Conservation (phyloP, 1,140 invertebrate species). For the Lordiphosa mommai region DNA sequence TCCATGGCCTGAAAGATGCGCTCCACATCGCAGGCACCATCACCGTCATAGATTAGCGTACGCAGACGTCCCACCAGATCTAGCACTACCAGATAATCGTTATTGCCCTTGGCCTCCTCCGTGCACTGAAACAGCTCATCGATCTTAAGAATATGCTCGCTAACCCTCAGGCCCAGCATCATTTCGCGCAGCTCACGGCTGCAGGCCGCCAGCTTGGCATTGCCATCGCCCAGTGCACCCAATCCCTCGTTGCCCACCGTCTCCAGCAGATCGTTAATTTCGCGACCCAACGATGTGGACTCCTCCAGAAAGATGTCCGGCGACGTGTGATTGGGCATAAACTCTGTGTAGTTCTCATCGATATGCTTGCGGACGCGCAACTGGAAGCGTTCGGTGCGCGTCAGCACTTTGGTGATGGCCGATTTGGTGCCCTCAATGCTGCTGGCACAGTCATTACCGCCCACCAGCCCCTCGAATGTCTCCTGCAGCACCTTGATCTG, state of each 20-base stretch:
- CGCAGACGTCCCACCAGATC: conserved; percentile 60
- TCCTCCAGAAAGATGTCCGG: conserved; percentile 67
- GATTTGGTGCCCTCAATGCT: conserved; percentile 53
- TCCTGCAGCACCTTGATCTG: conserved; percentile 17
- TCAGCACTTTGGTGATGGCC: conserved; percentile 54
- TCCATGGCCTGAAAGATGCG: conserved; percentile 59
- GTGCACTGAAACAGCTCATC: conserved; percentile 72
- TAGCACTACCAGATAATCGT: conserved; percentile 57
- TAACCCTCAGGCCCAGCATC: conserved; percentile 51
- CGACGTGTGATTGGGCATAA: conserved; percentile 65
- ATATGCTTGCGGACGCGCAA: conserved; percentile 60
- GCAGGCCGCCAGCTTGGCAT: conserved; percentile 40
- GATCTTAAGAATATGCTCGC: conserved; percentile 60
- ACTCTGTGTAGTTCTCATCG: conserved; percentile 69
- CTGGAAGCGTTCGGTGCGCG: conserved; percentile 63
- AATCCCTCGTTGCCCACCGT: conserved; percentile 48
- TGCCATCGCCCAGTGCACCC: conserved; percentile 39
- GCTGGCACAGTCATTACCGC: conserved; percentile 6
- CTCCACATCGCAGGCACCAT: conserved; percentile 32
- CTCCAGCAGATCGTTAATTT: conserved; percentile 53
- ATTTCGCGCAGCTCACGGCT: conserved; percentile 53
- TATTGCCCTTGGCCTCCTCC: conserved; percentile 60
- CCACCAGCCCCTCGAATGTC: conserved; percentile 13
- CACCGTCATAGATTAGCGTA: conserved; percentile 48
- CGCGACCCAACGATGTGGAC: conserved; percentile 34